A percentile compares a stretch with the other conserved stretches of the same genome.
phyloP scores from a whole-genome alignment of 2,797 vertebrate species.

The Cirrhinus mrigala region DNA sequence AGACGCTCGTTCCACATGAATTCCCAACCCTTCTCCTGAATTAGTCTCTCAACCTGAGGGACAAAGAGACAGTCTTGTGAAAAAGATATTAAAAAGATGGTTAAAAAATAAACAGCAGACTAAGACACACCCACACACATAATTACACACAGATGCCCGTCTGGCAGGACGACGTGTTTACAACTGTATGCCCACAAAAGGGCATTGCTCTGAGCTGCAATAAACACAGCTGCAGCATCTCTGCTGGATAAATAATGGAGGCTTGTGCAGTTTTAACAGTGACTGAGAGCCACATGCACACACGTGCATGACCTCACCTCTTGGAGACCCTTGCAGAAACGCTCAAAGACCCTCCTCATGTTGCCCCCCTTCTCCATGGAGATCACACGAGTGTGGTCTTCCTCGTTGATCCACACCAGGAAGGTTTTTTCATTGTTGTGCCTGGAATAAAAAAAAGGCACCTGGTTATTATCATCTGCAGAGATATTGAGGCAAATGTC shows the following conservation, averaged over 20 bases:
- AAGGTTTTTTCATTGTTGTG: slow-evolving; percentile 98
- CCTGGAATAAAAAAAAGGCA: slow-evolving; percentile 73
- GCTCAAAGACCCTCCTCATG: slow-evolving; percentile 97
- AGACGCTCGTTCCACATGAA: slow-evolving; percentile 98
- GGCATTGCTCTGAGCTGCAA: slow-evolving; percentile 8
- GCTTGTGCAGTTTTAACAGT: slow-evolving; percentile 41
- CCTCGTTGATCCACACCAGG: slow-evolving; percentile 96
- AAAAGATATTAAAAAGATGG: not conserved
- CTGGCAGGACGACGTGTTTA: slow-evolving; percentile 32
- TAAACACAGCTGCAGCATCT: slow-evolving; percentile 55
- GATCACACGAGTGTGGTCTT: slow-evolving; percentile 96
- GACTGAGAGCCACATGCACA: slow-evolving; percentile 10
- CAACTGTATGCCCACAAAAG: slow-evolving; percentile 40
- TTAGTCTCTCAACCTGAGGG: slow-evolving; percentile 90
- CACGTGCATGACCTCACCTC: slow-evolving; percentile 78
- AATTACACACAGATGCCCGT: slow-evolving; percentile 24
- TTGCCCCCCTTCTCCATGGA: slow-evolving; percentile 99
- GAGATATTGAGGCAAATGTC: not conserved
- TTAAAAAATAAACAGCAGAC: not conserved
- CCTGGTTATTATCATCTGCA: not conserved
- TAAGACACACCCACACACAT: not conserved
- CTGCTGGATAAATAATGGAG: slow-evolving; percentile 51
- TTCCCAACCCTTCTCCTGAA: slow-evolving; percentile 96
- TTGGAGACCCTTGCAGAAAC: slow-evolving; percentile 93
- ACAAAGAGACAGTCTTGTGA: not conserved